These are phyloP conservation scores for Gadus macrocephalus DNA, from an alignment of 2,113 vertebrate genomes.

Conservation along the genomic window DNA sequence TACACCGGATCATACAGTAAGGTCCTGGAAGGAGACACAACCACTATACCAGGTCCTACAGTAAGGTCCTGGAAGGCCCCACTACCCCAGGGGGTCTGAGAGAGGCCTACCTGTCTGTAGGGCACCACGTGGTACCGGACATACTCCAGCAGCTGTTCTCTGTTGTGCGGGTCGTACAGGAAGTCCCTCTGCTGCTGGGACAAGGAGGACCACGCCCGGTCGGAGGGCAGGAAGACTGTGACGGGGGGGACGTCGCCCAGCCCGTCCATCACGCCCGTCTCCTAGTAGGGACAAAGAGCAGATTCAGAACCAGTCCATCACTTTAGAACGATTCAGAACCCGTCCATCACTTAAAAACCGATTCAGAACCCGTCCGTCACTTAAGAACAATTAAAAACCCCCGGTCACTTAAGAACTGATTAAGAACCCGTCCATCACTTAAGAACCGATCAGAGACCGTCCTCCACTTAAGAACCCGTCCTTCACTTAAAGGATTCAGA, in stretches of 20 bases:
- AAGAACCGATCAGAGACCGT: no score
- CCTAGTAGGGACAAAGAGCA: conserved; percentile 63
- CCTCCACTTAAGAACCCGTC: no score
- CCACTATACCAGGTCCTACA: background rate
- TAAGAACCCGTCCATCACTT: no score
- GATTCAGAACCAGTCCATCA: no score
- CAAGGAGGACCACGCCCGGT: conserved; percentile 74
- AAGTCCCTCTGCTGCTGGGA: conserved; percentile 79
- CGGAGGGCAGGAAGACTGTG: conserved; percentile 86
- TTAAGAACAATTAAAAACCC: no score
- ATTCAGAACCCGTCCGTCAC: no score
- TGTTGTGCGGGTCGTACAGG: conserved; percentile 78
- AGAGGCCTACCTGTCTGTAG: conserved; percentile 68
- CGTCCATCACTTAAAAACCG: no score
- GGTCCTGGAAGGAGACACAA: background rate
- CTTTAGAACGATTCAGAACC: no score
- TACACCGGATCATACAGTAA: no score
- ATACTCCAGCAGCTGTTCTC: conserved; percentile 76
- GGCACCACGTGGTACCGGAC: conserved; percentile 87
- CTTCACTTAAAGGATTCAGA: no score
- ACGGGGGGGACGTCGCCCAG: conserved; percentile 76
- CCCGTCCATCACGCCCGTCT: conserved; percentile 72
- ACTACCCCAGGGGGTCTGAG: background rate
- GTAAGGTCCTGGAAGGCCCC: background rate
- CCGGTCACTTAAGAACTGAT: no score